A percentile compares a stretch with the other conserved stretches of the same genome.
Evolutionary conservation across 2,888 invertebrate genomes (phyloP).

Genomic region (Calephelis perditalis): DNA sequence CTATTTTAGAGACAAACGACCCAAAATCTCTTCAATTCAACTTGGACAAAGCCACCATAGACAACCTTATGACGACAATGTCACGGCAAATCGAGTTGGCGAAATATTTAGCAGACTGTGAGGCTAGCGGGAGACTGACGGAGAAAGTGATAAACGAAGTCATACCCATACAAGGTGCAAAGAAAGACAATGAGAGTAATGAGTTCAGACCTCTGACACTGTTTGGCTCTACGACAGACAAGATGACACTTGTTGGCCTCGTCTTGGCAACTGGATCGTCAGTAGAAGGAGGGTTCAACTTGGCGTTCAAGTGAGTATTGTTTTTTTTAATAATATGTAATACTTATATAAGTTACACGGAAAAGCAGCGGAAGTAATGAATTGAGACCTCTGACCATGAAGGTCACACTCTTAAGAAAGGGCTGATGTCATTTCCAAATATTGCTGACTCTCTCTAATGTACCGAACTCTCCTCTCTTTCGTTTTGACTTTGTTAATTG

Average conservation of each 20-base stretch:
- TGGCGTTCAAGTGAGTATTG: constrained; percentile 81
- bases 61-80: constrained; percentile 88
- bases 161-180: constrained; percentile 44
- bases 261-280: constrained; percentile 82
- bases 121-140: constrained; percentile 70
- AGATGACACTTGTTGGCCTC: constrained; percentile 83
- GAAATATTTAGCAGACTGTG: constrained; percentile 83
- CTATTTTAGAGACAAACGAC: constrained; percentile 58
- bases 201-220: constrained; percentile 79
- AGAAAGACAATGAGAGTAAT: constrained; percentile 37
- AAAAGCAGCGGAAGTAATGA: constrained; percentile 37
- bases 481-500: no score
- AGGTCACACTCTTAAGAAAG: no score
- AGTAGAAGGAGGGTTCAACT: constrained; percentile 84
- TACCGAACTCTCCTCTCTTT: no score
- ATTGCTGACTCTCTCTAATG: no score
- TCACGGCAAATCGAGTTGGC: constrained; percentile 89
- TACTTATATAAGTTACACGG: constrained; percentile 42
- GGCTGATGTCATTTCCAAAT: no score
- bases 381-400: constrained; percentile 75
- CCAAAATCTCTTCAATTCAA: constrained; percentile 82
- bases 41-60: constrained; percentile 84
- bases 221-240: constrained; percentile 83
- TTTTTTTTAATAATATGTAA: constrained; percentile 38
- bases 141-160: constrained; percentile 54